Percentiles rank a stretch among this genome's conserved stretches.
Evolutionary conservation across 2,797 vertebrate species (phyloP).

Genomic region (Danio aesculapii): DNA sequence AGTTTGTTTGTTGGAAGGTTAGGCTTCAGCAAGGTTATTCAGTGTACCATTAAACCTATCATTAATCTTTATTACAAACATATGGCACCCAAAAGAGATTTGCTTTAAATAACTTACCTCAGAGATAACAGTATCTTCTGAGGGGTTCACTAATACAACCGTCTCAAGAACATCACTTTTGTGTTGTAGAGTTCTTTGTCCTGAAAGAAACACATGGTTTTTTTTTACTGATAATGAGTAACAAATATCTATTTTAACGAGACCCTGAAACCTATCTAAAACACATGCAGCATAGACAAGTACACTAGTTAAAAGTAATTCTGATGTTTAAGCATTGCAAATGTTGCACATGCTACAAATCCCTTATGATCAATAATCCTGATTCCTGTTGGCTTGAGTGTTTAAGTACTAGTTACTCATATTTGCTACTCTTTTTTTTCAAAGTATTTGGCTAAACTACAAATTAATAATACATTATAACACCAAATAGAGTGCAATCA

Average conservation of each 20-base stretch:
- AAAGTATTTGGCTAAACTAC: background rate
- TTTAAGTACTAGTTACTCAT: background rate
- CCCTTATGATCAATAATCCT: background rate
- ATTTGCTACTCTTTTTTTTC: background rate
- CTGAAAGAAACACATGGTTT: slow-evolving; percentile 72
- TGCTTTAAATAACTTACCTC: slow-evolving; percentile 80
- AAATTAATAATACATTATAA: background rate
- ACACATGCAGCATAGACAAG: background rate
- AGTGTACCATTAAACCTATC: slow-evolving; percentile 3
- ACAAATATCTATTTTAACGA: background rate
- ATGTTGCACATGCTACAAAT: background rate
- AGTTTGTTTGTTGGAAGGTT: slow-evolving; percentile 27
- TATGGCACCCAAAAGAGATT: slow-evolving; percentile 1
- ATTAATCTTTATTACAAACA: background rate
- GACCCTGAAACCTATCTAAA: background rate
- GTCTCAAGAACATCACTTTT: slow-evolving; percentile 91
- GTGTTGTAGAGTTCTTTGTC: slow-evolving; percentile 95
- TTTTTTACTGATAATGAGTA: slow-evolving; percentile 5
- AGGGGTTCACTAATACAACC: slow-evolving; percentile 93
- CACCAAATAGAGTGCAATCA: background rate
- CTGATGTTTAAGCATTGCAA: background rate
- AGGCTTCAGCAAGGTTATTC: slow-evolving; percentile 27
- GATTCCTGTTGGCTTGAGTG: background rate
- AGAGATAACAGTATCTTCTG: slow-evolving; percentile 84
- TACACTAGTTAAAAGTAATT: background rate